Conservation (phyloP, 2,113 vertebrate species). For the Sigmodon hispidus region DNA sequence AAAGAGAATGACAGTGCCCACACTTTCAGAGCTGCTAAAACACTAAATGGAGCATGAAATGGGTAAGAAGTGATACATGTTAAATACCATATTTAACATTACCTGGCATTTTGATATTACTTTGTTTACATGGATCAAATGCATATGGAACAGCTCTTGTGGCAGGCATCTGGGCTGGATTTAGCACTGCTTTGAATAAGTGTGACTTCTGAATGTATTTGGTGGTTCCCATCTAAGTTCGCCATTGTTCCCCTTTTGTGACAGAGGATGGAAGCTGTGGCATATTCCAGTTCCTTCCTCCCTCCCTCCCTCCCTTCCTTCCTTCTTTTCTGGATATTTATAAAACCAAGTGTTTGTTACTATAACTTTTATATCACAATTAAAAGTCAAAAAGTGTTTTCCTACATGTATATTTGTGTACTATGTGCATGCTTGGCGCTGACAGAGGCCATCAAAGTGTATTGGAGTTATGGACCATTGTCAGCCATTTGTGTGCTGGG, state of each 20-base stretch:
- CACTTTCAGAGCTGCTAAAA: neutral
- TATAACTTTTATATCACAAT: neutral
- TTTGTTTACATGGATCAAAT: slow-evolving; percentile 43
- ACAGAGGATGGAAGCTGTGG: neutral
- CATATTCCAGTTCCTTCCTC: neutral
- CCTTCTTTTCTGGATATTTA: neutral
- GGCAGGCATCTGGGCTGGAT: neutral
- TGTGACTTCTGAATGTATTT: neutral
- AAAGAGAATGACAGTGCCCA: neutral
- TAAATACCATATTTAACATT: neutral
- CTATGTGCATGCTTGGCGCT: neutral
- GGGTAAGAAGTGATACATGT: neutral
- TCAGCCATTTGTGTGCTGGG: neutral
- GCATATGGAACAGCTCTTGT: neutral
- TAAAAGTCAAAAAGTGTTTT: neutral
- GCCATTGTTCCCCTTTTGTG: neutral
- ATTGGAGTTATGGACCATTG: neutral
- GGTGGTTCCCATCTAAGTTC: neutral
- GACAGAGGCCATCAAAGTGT: neutral
- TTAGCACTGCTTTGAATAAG: neutral
- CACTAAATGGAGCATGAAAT: slow-evolving; percentile 17
- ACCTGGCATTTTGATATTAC: neutral
- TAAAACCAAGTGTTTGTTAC: neutral
- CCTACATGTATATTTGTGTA: neutral
- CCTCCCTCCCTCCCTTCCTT: neutral